A percentile compares a stretch with the other conserved stretches of the same genome.
These are phyloP conservation scores for Rhabdornis inornatus DNA, from an alignment of 2,113 vertebrate species.

Conservation along the genomic window DNA sequence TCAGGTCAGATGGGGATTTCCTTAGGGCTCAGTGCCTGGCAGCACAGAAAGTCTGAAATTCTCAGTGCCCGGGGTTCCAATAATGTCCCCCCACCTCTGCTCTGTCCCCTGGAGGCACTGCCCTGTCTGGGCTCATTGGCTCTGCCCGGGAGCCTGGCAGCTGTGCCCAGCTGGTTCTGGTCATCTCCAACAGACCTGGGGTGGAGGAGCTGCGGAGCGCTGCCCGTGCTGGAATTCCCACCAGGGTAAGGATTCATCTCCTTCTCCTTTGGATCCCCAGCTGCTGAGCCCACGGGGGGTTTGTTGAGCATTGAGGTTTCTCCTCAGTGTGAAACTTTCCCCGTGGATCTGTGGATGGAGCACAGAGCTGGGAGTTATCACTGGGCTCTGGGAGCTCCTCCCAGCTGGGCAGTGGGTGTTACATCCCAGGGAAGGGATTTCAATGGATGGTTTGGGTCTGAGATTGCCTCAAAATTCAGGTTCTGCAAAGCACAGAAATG, in stretches of 20 bases:
- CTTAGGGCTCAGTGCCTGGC: no score
- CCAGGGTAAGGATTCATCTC: conserved; percentile 68
- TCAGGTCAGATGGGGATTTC: no score
- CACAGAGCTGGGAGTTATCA: neutral
- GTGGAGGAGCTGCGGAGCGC: conserved; percentile 83
- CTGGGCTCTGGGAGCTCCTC: neutral
- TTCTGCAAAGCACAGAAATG: neutral
- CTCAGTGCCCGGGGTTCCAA: no score
- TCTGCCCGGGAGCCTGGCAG: conserved; percentile 75
- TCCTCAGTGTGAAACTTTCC: neutral
- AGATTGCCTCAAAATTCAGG: neutral
- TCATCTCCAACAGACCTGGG: conserved; percentile 83
- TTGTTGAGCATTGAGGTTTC: neutral
- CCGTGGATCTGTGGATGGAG: rapidly evolving
- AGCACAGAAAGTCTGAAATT: no score
- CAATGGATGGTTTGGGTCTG: neutral
- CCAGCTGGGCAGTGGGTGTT: neutral
- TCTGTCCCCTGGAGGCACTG: conserved; percentile 72
- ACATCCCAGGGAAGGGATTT: neutral
- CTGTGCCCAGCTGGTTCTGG: conserved; percentile 78
- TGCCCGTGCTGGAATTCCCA: conserved; percentile 76
- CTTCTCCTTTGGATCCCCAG: neutral
- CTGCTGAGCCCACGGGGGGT: neutral
- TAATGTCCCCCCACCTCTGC: neutral
- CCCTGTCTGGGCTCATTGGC: conserved; percentile 81